Conservation (phyloP, 1,140 invertebrate genomes). For the Drosophila eugracilis region DNA sequence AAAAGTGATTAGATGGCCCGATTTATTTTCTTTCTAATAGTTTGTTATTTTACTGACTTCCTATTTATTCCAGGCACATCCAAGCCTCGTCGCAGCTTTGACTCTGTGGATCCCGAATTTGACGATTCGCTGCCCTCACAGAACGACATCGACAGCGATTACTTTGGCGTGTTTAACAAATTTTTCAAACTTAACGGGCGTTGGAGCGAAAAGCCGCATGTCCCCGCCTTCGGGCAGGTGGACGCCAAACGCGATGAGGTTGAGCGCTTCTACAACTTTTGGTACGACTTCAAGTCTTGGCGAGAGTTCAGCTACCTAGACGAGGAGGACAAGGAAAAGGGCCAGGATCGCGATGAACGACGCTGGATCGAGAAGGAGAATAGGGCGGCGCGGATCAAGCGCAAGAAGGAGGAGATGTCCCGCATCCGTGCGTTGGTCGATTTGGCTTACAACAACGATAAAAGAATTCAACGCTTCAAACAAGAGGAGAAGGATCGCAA, state of each 20-base stretch:
- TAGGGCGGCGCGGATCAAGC: conserved; percentile 94
- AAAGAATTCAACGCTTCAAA: conserved; percentile 95
- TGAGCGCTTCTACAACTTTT: conserved; percentile 95
- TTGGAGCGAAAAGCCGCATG: conserved; percentile 96
- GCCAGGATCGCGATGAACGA: conserved; percentile 97
- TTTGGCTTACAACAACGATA: conserved; percentile 96
- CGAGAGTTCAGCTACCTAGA: conserved; percentile 99
- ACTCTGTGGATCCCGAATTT: conserved; percentile 98
- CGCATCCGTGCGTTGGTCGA: conserved; percentile 96
- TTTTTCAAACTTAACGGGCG: conserved; percentile 94
- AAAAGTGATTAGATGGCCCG: too few relatives aligned
- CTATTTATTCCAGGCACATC: conserved; percentile 89
- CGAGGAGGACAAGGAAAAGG: conserved; percentile 99
- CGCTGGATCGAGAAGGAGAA: conserved; percentile 99
- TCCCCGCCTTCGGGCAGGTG: conserved; percentile 93
- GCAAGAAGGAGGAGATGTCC: conserved; percentile 98
- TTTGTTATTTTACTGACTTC: conserved; percentile 39
- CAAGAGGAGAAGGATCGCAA: conserved; percentile 97
- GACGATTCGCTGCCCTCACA: conserved; percentile 94
- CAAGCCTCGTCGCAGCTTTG: conserved; percentile 94
- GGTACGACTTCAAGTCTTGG: conserved; percentile 99
- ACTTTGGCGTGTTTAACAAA: conserved; percentile 92
- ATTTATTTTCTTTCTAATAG: too few relatives aligned
- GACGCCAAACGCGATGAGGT: conserved; percentile 90
- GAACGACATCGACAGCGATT: conserved; percentile 92